Base-by-base conservation (phyloP, 2,113 vertebrate genomes). In the Anhinga anhinga region DNA sequence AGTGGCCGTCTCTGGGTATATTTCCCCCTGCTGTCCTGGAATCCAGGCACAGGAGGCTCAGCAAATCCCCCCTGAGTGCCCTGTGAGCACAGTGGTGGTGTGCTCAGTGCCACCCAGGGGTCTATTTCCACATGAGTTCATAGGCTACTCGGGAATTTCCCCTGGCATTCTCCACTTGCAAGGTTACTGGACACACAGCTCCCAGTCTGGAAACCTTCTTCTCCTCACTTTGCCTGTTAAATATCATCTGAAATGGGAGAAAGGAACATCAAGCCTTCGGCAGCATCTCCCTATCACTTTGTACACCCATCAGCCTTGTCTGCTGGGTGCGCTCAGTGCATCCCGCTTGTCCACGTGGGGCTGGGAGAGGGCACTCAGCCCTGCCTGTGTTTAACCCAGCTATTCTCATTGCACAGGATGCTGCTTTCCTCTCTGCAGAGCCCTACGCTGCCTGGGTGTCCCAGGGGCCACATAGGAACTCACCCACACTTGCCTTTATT, bases 401-500 rank as follows among this genome's bases (percentile, higher is more conserved):
- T 66, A 0, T 42, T 45, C 44, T 88, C 65, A 21, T 8, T 34
- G 25, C 94, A 8, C 15, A 14, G 53, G 21, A 4, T 9, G 5
- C 81, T 30, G 11, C 53, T 45, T 53, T 67, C 79, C 80, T 95
- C 67, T 73, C 70, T 38, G 55, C 74, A 1, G 79, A 66, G 70
- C 82, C 80, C 94, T 65, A 14, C 3, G 0, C 67, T 77, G 53
- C 78, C 67, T 69, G 47, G n/a, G 38, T 3, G 4, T 59, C 90
- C 93, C 82, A 58, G 82, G 87, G 89, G 87, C 87, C 82, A 69
- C 71, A 8, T 1, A 83, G 95, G 94, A 93, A 83, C 91, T 79
- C 80, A 70, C 88, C 73, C 71, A 84, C 52, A 93, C 23, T 98
- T 98, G 99, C 99, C 99, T 98, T 99, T 99, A 93, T 99, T 99